Base-by-base conservation (phyloP, 1,140 invertebrate species). In the Papilio machaon region DNA sequence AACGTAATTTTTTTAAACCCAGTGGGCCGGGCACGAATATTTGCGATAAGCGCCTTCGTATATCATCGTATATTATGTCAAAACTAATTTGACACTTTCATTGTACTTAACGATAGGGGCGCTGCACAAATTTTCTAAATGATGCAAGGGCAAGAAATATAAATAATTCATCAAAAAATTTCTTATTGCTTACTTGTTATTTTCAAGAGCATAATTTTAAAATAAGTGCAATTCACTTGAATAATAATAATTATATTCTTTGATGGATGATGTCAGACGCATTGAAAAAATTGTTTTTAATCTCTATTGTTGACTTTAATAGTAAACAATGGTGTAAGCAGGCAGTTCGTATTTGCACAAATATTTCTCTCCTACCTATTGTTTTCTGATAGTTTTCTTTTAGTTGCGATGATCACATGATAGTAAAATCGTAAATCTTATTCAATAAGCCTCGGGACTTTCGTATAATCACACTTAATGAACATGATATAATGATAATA, bases 281-380 rank as follows among this genome's bases (percentile, higher is more conserved):
- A 70, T 70, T 38, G 64, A 70, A 70, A 67, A 2, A 70, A 38
- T 35, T 70, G 23, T 35, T 70, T 70, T 8, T 70, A 70, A 35
- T 70, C 11, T 70, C 64, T 70, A 70, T 70, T 70, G 30, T 70
- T 70, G 13, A 70, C 30, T 70, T 35, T 15, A 70, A 70, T 70
- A 15, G 11, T 70, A 35, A 70, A 70, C 64, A 70, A 70, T 70
- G 64, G 64, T 23, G 60, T 64, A 64, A 64, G 19, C 23, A 70
- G 54, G n/a, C 64, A 15, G 64, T 35, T 15, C 23, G 13, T 7
- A 52, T 58, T 70, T 15, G 30, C 64, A 70, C 11, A 70, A 15
- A 70, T 30, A 70, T 70, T 70, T 70, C 23, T 70, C 64, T 38
- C 64, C 13, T 35, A 35, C 13, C 64, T 13, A 70, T 70, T 70